Evolutionary conservation across 2,888 invertebrate species (phyloP).

Genomic region (Sussaba pulchella): DNA sequence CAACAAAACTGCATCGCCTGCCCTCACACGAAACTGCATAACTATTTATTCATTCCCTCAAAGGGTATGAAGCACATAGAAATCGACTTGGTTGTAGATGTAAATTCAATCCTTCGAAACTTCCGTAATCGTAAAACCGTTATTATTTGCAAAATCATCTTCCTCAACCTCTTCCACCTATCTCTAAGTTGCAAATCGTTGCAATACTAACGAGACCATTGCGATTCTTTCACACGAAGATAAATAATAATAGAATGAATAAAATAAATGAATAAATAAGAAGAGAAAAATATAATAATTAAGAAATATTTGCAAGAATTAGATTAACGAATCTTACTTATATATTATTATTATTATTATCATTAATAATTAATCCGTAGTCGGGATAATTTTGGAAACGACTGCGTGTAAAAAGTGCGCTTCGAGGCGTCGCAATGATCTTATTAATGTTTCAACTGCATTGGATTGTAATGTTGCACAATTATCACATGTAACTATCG

Average conservation of each 20-base stretch:
- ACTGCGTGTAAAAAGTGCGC: conserved; percentile 4
- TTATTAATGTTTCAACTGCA: conserved; percentile 16
- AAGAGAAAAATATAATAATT: too few species aligned
- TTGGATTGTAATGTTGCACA: conserved; percentile 5
- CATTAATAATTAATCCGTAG: conserved; percentile 11
- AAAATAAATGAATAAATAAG: neutral
- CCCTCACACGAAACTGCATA: neutral
- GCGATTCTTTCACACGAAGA: neutral
- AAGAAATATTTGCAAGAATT: too few species aligned
- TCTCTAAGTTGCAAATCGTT: neutral
- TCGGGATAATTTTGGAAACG: neutral
- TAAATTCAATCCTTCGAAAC: neutral
- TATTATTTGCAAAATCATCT: conserved; percentile 17
- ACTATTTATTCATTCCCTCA: conserved; percentile 1
- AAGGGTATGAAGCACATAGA: neutral
- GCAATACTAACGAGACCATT: neutral
- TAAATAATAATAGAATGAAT: neutral
- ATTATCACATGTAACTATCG: neutral
- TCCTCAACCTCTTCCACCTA: conserved; percentile 38
- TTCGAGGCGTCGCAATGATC: neutral
- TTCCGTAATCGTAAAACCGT: conserved; percentile 8
- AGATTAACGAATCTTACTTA: neutral
- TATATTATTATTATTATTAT: conserved; percentile 8
- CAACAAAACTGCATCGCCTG: neutral
- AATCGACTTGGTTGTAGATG: neutral